Conservation (phyloP, 2,888 invertebrate species). For the Crioceris asparagi region DNA sequence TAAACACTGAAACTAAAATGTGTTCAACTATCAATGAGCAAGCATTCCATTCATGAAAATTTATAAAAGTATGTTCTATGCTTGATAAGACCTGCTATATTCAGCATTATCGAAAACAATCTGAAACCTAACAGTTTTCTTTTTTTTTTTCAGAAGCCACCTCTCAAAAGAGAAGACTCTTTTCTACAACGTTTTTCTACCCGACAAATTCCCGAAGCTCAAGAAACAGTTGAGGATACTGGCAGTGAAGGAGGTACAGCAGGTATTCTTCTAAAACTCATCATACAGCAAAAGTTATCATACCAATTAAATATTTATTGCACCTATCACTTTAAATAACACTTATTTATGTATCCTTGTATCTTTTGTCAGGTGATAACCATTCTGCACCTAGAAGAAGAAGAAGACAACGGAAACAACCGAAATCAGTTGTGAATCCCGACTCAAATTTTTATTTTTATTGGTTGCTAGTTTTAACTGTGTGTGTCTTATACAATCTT, state of each 20-base stretch:
- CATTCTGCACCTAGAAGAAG: slow-evolving; percentile 42
- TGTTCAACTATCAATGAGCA: too few relatives aligned
- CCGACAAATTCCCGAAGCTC: slow-evolving; percentile 77
- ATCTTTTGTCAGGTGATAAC: slow-evolving; percentile 28
- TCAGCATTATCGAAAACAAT: background rate
- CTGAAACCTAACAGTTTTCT: too few relatives aligned
- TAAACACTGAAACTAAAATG: too few relatives aligned
- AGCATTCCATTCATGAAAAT: too few relatives aligned
- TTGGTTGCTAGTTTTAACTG: slow-evolving; percentile 83
- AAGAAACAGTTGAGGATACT: slow-evolving; percentile 66
- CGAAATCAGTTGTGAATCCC: slow-evolving; percentile 80
- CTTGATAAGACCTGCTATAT: too few relatives aligned
- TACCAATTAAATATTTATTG: too few relatives aligned
- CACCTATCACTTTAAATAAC: too few relatives aligned
- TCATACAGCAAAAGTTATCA: too few relatives aligned
- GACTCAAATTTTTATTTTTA: slow-evolving; percentile 94
- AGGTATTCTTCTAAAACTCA: too few relatives aligned
- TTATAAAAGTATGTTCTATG: too few relatives aligned
- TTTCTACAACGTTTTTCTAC: slow-evolving; percentile 91
- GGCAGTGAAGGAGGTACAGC: slow-evolving; percentile 39
- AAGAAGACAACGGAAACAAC: slow-evolving; percentile 58
- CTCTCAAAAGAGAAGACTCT: slow-evolving; percentile 82
- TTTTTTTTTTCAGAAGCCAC: slow-evolving; percentile 52
- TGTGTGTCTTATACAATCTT: slow-evolving; percentile 86
- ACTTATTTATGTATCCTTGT: too few relatives aligned